Evolutionary conservation across 1,140 invertebrate genomes (phyloP).

Genomic region (Megathymus violae): DNA sequence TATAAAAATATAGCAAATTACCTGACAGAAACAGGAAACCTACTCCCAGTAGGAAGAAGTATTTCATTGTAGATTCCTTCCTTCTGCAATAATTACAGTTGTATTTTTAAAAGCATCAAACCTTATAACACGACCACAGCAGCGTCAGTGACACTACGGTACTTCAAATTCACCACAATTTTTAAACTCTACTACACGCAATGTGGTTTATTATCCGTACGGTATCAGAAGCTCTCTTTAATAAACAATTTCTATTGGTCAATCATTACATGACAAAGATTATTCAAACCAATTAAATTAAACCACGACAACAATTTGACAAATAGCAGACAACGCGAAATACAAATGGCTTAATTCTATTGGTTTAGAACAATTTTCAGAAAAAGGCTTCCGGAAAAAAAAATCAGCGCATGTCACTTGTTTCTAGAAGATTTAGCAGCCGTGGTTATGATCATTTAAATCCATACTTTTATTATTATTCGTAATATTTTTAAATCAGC

Average conservation of each 20-base stretch:
- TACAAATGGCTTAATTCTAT: slow-evolving; percentile 37
- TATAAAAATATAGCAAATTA: slow-evolving; percentile 38
- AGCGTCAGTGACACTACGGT: not conserved
- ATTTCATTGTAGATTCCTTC: slow-evolving; percentile 52
- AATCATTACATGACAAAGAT: not conserved
- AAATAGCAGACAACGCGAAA: slow-evolving; percentile 27
- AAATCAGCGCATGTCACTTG: too few species aligned
- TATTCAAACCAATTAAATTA: slow-evolving; percentile 15
- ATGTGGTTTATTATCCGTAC: too few species aligned
- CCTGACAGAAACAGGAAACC: slow-evolving; percentile 63
- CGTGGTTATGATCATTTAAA: too few species aligned
- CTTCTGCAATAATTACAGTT: not conserved
- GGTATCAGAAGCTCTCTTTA: too few species aligned
- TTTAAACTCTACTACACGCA: not conserved
- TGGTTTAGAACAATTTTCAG: slow-evolving; percentile 16
- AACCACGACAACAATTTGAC: slow-evolving; percentile 35
- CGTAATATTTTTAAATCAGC: too few species aligned
- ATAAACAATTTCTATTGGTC: slow-evolving; percentile 25
- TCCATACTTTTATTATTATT: not conserved
- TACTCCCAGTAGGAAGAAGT: slow-evolving; percentile 54
- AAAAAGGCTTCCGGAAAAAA: too few species aligned
- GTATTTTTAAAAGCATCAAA: not conserved
- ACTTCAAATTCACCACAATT: not conserved
- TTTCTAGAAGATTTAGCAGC: too few species aligned
- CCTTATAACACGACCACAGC: slow-evolving; percentile 1